Percentiles rank a stretch among this genome's conserved stretches.
Conservation (phyloP, 2,888 invertebrate genomes). For the Amphimallon solstitiale region DNA sequence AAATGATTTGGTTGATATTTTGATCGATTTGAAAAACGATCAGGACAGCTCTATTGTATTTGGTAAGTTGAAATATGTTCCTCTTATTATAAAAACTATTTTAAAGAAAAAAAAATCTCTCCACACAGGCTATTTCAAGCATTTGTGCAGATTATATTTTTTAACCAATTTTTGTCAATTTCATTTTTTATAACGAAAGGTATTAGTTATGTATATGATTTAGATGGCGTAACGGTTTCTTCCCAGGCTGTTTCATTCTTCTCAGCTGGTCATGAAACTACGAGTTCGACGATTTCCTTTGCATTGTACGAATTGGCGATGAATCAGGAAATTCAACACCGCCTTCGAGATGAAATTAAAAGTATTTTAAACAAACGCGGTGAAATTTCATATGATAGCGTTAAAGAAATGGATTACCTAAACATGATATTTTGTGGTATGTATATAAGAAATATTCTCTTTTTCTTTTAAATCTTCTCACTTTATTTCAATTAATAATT, state of each 20-base stretch:
- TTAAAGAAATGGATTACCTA: conserved; percentile 66
- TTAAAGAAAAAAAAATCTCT: not conserved
- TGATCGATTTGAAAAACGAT: conserved; percentile 55
- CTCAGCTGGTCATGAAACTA: conserved; percentile 67
- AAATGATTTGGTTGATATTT: conserved; percentile 63
- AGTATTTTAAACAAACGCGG: conserved; percentile 55
- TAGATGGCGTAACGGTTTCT: conserved; percentile 50
- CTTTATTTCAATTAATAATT: too few species aligned
- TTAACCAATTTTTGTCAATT: not conserved
- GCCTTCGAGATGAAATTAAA: conserved; percentile 62
- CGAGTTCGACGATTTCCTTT: conserved; percentile 63
- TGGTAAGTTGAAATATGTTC: conserved; percentile 42
- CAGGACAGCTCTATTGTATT: conserved; percentile 41
- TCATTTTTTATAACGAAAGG: not conserved
- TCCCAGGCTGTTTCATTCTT: conserved; percentile 66
- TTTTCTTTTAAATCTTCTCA: too few species aligned
- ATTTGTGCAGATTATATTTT: not conserved
- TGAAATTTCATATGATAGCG: conserved; percentile 61
- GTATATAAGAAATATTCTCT: too few species aligned
- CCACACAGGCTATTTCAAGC: not conserved
- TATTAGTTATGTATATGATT: not conserved
- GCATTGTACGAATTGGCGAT: conserved; percentile 63
- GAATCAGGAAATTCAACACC: conserved; percentile 63
- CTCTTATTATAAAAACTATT: not conserved
- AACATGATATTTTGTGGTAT: conserved; percentile 65